Percentiles rank a stretch among this genome's conserved stretches.
Conservation (phyloP, 2,888 invertebrate species). For the Yponomeuta sedellus region DNA sequence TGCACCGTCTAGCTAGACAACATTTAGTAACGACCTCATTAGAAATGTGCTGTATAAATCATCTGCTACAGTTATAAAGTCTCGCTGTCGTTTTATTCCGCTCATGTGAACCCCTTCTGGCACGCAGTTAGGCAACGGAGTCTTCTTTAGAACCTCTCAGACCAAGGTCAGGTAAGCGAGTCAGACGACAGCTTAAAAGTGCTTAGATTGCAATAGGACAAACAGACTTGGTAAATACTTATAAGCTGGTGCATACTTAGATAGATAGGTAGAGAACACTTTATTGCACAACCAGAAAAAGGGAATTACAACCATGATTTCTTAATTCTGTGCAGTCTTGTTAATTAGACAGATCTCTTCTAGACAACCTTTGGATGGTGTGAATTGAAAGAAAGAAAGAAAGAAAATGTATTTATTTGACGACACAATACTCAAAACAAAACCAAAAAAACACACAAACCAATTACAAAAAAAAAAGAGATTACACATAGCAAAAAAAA, state of each 20-base stretch:
- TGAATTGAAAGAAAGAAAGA: too few species aligned
- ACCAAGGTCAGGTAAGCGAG: background rate
- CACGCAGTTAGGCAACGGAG: background rate
- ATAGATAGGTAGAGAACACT: too few species aligned
- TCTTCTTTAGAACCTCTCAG: background rate
- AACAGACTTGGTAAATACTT: background rate
- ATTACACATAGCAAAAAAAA: too few species aligned
- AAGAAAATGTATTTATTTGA: too few species aligned
- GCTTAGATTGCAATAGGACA: background rate
- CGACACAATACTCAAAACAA: too few species aligned
- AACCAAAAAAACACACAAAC: too few species aligned
- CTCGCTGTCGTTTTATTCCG: background rate
- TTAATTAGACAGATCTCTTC: too few species aligned
- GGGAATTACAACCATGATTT: too few species aligned
- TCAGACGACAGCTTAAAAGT: background rate
- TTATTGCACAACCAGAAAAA: too few species aligned
- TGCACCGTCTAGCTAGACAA: background rate
- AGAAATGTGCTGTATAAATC: background rate
- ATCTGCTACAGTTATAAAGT: background rate
- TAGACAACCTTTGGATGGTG: too few species aligned
- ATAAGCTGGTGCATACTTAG: background rate
- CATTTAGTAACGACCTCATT: background rate
- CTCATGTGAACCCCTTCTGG: background rate
- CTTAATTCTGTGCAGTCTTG: too few species aligned
- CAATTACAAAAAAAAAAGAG: too few species aligned